Evolutionary conservation across 2,797 vertebrate genomes (phyloP), one percentile per base, ranked within the genome.

Genomic region (Taeniopygia guttata): DNA sequence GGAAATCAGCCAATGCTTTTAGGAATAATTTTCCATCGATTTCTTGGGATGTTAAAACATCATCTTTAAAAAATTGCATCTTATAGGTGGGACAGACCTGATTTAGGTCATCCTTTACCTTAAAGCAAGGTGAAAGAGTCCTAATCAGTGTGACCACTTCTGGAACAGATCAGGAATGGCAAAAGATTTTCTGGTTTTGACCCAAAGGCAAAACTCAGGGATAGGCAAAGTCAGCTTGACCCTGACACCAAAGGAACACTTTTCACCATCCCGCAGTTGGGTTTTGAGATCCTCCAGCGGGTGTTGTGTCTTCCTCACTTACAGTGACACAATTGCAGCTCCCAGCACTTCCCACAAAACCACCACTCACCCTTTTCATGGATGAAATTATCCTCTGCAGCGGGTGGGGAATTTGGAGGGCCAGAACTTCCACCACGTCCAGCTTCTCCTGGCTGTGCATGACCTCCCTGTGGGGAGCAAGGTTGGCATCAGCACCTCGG

Each of bases 211-310:
- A 5, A 16, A 19, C 20, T 32, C 36, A 13, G 40, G 10, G 36
- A 17, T 9, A 16, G 27, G 13, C 21, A 46, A 76, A 34, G 26
- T 60, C 58, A 60, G 36, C n/a, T 40, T 11, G 52, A 26, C 29
- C 63, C 27, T 16, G n/a, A 5, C 36, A 18, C 45, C 54, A 16
- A 17, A 51, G 12, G 11, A 85, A 26, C 8, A 0, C 27, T n/a
- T 63, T 38, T 8, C 62, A 32, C 13, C 54, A 5, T 19, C 4
- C 62, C 30, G 23, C 25, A 7, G 40, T 0, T 7, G 40, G 32
- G 16, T 0, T 5, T 7, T 0, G 5, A 46, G 42, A 36, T 21
- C 45, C 32, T 23, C 3, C 16, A 2, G 29, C 0, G 5, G 2
- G 3, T 7, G 10, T 8, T 66, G 34, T 12, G 45, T 2, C 52